Base-by-base conservation (phyloP, 2,888 invertebrate genomes). In the Tipula vernalis region DNA sequence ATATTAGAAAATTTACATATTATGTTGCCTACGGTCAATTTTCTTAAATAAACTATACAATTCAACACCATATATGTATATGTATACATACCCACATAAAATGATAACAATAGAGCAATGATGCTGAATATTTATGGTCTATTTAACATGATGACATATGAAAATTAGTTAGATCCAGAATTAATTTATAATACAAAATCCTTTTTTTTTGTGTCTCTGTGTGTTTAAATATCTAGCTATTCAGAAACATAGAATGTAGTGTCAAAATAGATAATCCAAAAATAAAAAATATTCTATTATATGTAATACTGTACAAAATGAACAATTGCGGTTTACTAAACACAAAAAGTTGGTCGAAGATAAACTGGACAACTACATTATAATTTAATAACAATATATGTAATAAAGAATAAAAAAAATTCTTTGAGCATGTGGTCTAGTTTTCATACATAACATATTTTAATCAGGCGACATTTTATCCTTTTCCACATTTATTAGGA, bases 41-140 rank as follows among this genome's bases (percentile, higher is more conserved):
- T 71, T 71, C 71, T 71, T 71, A 71, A 71, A 71, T 71, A 71
- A 71, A 71, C 71, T 71, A 71, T 71, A 71, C 10, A 71, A 71
- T 71, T 71, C 71, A 71, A 71, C 71, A 71, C 71, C 28, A 71
- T 51, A 51, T 44, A 44, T 44, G 44, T 44, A 42, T 6, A 15
- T n/a, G 15, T 28, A 71, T 28, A 28, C 3, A 71, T 28, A 28
- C 71, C 28, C 13, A 71, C 18, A 71, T 18, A 51, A 51, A 51
- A 51, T 71, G 71, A 71, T 71, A 57, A 71, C 71, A 71, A 71
- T 71, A 71, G 71, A 71, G 71, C 71, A 71, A 71, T 71, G 71
- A 71, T 71, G 71, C 71, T 71, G 71, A 71, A 71, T 71, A 71
- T 71, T 71, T 71, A 71, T 71, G 71, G 71, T 71, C 71, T 71